Evolutionary conservation across 1,140 invertebrate genomes (phyloP).

Genomic region (Lanistes nyassanus): DNA sequence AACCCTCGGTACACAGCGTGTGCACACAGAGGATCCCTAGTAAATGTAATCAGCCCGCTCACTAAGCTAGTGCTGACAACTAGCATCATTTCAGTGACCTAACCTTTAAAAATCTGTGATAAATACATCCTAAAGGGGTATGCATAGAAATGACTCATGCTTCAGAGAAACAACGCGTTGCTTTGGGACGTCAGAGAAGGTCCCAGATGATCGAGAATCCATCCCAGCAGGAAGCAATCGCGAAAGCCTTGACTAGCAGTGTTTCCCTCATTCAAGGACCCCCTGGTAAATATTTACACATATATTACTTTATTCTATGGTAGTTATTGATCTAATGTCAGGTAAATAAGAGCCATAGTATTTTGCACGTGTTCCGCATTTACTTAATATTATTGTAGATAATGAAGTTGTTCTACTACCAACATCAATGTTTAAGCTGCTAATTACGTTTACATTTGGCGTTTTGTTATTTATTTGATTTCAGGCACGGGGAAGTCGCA

Average conservation of each 20-base stretch:
- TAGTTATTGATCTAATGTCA: not conserved
- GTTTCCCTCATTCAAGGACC: slow-evolving; percentile 57
- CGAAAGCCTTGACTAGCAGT: slow-evolving; percentile 33
- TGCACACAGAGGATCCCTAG: too few species aligned
- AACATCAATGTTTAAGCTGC: not conserved
- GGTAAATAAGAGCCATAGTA: not conserved
- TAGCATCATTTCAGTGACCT: not conserved
- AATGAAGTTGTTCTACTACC: not conserved
- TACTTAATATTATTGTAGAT: not conserved
- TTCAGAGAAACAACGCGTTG: not conserved
- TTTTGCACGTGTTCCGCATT: not conserved
- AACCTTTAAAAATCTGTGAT: not conserved
- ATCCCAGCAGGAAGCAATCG: slow-evolving; percentile 40
- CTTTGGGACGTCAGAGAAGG: too few species aligned
- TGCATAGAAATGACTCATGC: too few species aligned
- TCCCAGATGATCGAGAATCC: slow-evolving; percentile 16
- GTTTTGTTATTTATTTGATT: not conserved
- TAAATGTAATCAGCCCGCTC: too few species aligned
- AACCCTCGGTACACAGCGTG: too few species aligned
- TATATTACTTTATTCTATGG: not conserved
- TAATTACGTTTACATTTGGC: not conserved
- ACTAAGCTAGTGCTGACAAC: too few species aligned
- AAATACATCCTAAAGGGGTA: too few species aligned
- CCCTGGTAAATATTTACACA: slow-evolving; percentile 39
- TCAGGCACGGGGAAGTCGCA: slow-evolving; percentile 55